Evolutionary conservation across 2,797 vertebrate genomes (phyloP), one percentile per base, ranked within the genome.

Genomic region (Hyperoplus immaculatus): DNA sequence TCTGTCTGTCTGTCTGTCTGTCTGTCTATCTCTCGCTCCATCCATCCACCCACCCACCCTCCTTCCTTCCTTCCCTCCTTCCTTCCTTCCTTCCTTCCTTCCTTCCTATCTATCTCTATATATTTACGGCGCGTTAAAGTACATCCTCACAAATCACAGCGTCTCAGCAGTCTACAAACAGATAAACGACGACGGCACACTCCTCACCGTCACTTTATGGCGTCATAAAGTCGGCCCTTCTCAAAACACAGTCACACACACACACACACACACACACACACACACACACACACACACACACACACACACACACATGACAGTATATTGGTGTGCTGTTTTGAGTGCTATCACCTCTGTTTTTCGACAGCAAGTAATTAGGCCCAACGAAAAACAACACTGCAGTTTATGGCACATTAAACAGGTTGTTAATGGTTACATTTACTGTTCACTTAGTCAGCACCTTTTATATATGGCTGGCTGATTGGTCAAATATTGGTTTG

Each of bases 161-260:
- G 56, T 29, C 59, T 69, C 75, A 49, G 36, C 69, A 29, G 63
- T 64, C 29, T 29, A 77, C 81, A 83, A 86, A 84, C 69, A 67
- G 80, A 64, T 5, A 14, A 66, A 55, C 4, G 67, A 72, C 84
- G 57, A 76, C 21, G 74, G 79, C 92, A 85, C 87, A 89, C 91
- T 88, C 68, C 79, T 77, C 88, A 12, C 74, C 55, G 86, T 82
- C 87, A 89, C 91, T 96, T 96, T 95, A 96, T 91, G 92, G 95
- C 83, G 51, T 92, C 95, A 95, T 96, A 97, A 96, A 97, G 92
- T 69, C 6, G 29, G 29, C 12, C 89, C 87, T 86, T 94, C 92
- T 94, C 88, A 90, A 94, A 95, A 94, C 93, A 94, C 56, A 71
- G 83, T 92, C 94, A 87, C 90, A 89, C 92, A 92, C 29, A 29